phyloP scores from a whole-genome alignment of 2,888 invertebrate genomes.

The Dioctria linearis region DNA sequence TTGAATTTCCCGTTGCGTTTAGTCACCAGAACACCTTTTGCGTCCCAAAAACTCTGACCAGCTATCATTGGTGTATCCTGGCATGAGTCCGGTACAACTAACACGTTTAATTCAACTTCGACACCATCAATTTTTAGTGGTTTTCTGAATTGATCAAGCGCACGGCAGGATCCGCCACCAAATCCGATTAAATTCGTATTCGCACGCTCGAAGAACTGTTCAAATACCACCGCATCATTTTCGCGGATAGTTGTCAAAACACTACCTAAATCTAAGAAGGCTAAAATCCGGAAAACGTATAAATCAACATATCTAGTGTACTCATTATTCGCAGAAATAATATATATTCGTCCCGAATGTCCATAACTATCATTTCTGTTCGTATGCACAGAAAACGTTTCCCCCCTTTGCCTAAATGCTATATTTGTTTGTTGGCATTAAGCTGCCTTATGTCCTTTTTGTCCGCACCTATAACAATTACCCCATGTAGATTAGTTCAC shows the following conservation, averaged over 20 bases:
- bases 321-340: background rate
- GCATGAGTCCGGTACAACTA: background rate
- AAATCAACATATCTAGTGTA: background rate
- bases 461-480: too few species aligned
- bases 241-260: background rate
- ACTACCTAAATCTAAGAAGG: conserved; percentile 2
- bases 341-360: background rate
- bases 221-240: background rate
- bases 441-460: too few species aligned
- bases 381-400: background rate
- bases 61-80: background rate
- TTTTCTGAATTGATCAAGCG: background rate
- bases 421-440: too few species aligned
- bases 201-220: background rate
- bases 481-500: too few species aligned
- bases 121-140: conserved; percentile 1
- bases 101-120: background rate
- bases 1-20: too few species aligned
- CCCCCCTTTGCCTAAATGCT: too few species aligned
- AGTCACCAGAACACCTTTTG: background rate
- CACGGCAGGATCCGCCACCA: background rate
- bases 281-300: background rate
- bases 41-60: background rate
- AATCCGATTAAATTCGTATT: background rate
- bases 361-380: background rate